Conservation (phyloP, 2,888 invertebrate species). For the Atethmia centrago region DNA sequence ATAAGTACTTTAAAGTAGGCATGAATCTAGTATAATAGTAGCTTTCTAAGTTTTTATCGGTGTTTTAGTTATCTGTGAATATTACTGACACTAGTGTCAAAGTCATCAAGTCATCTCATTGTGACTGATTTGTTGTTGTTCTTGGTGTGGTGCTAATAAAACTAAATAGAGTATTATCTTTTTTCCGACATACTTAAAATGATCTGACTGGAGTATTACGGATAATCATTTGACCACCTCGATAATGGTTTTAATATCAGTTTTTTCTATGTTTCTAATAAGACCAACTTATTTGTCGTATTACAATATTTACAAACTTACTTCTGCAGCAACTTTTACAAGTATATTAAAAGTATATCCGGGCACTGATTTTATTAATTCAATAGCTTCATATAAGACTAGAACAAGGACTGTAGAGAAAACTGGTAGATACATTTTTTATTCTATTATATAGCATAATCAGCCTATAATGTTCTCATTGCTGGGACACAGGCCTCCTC, state of each 20-base stretch:
- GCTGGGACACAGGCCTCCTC: too few relatives aligned
- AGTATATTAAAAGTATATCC: conserved; percentile 13
- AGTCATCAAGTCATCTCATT: too few relatives aligned
- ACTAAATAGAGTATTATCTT: not conserved
- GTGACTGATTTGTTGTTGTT: not conserved
- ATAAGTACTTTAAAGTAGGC: too few relatives aligned
- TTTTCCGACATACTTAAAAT: not conserved
- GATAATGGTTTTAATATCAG: conserved; percentile 53
- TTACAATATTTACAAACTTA: conserved; percentile 20
- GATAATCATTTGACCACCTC: not conserved
- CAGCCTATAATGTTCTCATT: too few relatives aligned
- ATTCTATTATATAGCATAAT: too few relatives aligned
- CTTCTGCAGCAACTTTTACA: not conserved
- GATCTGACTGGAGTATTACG: not conserved
- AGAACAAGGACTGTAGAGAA: conserved; percentile 32
- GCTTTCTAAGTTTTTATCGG: too few relatives aligned
- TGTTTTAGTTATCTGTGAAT: too few relatives aligned
- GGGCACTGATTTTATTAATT: conserved; percentile 3
- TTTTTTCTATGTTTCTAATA: conserved; percentile 36
- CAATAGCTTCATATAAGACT: conserved; percentile 24
- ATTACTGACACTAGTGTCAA: too few relatives aligned
- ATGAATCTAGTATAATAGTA: too few relatives aligned
- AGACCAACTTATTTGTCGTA: conserved; percentile 17
- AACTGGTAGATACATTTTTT: conserved; percentile 37
- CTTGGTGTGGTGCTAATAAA: not conserved